Conservation (phyloP, 2,797 vertebrate species). For the Aselliscus stoliczkanus region DNA sequence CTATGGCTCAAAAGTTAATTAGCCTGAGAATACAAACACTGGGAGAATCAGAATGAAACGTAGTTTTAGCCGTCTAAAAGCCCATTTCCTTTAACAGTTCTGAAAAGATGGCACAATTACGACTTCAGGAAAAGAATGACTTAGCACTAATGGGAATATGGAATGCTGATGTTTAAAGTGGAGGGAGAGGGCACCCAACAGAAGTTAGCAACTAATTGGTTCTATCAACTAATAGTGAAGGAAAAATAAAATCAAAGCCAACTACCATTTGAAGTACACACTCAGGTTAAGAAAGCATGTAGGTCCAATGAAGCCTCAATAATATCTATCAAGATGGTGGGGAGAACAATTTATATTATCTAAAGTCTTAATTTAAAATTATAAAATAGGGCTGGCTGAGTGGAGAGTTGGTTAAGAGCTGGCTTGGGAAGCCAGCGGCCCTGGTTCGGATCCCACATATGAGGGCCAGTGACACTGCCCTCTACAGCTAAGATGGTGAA, state of each 20-base stretch:
- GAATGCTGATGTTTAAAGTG: not conserved
- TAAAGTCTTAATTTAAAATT: not conserved
- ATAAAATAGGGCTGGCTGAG: too few species aligned
- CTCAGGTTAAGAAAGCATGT: not conserved
- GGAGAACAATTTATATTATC: not conserved
- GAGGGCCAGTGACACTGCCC: too few species aligned
- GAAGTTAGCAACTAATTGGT: not conserved
- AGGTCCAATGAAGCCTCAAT: not conserved
- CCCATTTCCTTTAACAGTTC: not conserved
- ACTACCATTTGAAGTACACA: not conserved
- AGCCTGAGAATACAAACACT: not conserved
- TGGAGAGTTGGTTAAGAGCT: too few species aligned
- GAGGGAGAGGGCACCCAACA: not conserved
- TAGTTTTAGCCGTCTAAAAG: not conserved
- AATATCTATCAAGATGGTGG: not conserved
- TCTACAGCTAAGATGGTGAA: too few species aligned
- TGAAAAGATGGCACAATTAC: not conserved
- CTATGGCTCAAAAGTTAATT: not conserved
- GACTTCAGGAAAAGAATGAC: not conserved
- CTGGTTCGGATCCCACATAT: too few species aligned
- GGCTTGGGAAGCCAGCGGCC: too few species aligned
- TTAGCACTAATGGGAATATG: not conserved
- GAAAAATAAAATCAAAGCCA: not conserved
- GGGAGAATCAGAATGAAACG: not conserved
- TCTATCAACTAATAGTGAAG: not conserved